phyloP scores from a whole-genome alignment of 2,888 invertebrate genomes.

The Aleiodes alternator region DNA sequence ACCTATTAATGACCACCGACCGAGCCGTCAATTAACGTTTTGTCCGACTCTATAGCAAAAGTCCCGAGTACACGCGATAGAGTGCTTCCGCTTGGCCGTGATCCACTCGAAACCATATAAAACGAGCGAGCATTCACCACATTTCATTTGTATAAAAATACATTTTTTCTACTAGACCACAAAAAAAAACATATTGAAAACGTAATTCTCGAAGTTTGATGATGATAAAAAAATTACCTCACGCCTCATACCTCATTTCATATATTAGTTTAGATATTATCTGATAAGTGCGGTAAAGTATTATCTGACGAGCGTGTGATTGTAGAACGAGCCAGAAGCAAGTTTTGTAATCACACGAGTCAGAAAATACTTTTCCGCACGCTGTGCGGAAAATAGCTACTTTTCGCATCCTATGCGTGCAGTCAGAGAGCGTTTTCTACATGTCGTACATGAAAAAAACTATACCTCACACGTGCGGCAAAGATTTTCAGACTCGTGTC shows the following conservation, averaged over 20 bases:
- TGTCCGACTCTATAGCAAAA: slow-evolving; percentile 43
- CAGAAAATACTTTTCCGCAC: too few species aligned
- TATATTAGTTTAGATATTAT: too few species aligned
- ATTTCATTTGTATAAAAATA: slow-evolving; percentile 4
- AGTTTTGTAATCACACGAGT: too few species aligned
- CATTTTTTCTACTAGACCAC: slow-evolving; percentile 12
- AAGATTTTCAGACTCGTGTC: too few species aligned
- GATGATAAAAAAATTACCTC: not conserved
- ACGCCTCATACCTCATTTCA: not conserved
- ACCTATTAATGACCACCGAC: slow-evolving; percentile 40
- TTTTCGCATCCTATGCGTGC: too few species aligned
- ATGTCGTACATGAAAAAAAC: too few species aligned
- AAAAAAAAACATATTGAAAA: slow-evolving; percentile 31
- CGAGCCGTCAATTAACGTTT: slow-evolving; percentile 42
- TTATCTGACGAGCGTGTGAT: too few species aligned
- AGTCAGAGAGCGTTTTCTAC: too few species aligned
- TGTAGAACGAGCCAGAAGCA: too few species aligned
- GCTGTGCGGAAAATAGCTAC: too few species aligned
- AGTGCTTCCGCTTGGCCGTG: slow-evolving; percentile 65
- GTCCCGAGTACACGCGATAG: slow-evolving; percentile 43
- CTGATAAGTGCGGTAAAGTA: too few species aligned
- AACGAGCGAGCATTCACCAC: slow-evolving; percentile 19
- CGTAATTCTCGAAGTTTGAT: slow-evolving; percentile 31
- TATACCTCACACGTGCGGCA: too few species aligned
- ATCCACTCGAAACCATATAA: slow-evolving; percentile 48